A percentile compares a stretch with the other conserved stretches of the same genome.
Evolutionary conservation across 2,797 vertebrate species (phyloP).

Genomic region (Chloroceryle amazona): DNA sequence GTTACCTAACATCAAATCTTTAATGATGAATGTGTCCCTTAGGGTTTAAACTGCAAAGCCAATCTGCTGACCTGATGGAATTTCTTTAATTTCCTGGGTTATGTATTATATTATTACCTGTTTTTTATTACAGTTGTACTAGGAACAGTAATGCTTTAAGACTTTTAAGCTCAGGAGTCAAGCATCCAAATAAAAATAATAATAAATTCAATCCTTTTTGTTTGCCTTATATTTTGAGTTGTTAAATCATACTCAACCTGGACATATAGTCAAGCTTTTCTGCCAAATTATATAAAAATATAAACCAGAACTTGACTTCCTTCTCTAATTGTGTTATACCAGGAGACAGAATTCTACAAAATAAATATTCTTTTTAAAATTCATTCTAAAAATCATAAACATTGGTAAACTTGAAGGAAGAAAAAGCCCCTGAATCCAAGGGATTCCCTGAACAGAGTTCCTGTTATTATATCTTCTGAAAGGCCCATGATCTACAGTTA

Average conservation of each 20-base stretch:
- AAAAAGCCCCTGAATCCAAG: not conserved
- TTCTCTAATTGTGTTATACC: not conserved
- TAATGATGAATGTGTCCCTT: constrained; percentile 45
- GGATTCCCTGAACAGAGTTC: not conserved
- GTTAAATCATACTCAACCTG: not conserved
- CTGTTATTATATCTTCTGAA: not conserved
- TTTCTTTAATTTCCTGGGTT: constrained; percentile 66
- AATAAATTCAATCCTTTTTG: not conserved
- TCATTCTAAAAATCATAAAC: not conserved
- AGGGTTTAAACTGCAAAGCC: constrained; percentile 17
- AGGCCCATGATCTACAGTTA: not conserved
- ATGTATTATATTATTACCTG: constrained; percentile 41
- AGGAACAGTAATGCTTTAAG: not conserved
- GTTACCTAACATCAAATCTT: constrained; percentile 45
- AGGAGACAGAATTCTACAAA: not conserved
- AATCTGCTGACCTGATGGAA: not conserved
- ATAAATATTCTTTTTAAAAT: not conserved
- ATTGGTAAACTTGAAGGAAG: not conserved
- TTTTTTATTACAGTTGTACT: constrained; percentile 4
- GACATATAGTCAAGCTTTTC: not conserved
- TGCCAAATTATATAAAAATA: not conserved
- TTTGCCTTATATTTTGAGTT: not conserved
- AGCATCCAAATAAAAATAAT: not conserved
- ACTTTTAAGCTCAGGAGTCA: not conserved
- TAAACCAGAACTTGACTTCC: not conserved